A percentile compares a stretch with the other conserved stretches of the same genome.
Evolutionary conservation across 1,140 invertebrate genomes (phyloP).

Genomic region (Andrena cerasifolii): DNA sequence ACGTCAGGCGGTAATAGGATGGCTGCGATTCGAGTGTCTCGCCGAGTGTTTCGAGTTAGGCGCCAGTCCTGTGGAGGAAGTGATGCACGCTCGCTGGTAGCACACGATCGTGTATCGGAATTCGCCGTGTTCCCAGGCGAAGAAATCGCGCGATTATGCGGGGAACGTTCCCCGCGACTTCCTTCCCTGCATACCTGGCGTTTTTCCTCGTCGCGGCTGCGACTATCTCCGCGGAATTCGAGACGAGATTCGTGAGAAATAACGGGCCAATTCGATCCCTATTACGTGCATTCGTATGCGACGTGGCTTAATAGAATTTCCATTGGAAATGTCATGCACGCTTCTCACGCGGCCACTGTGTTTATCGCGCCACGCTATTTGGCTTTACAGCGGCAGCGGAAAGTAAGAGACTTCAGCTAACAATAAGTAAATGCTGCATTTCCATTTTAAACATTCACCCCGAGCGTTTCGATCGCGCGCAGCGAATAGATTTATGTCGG

Average conservation of each 20-base stretch:
- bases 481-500: too few species aligned
- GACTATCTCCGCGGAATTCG: slow-evolving; percentile 48
- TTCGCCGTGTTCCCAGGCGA: slow-evolving; percentile 56
- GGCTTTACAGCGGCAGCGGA: neutral
- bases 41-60: slow-evolving; percentile 30
- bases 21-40: too few species aligned
- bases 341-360: slow-evolving; percentile 12
- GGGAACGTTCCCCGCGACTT: slow-evolving; percentile 55
- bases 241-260: slow-evolving; percentile 42
- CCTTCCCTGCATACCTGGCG: slow-evolving; percentile 57
- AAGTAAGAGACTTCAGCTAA: too few species aligned
- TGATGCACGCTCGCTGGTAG: slow-evolving; percentile 35
- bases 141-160: slow-evolving; percentile 60
- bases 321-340: slow-evolving; percentile 24
- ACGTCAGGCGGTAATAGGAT: too few species aligned
- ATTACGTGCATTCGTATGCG: slow-evolving; percentile 25
- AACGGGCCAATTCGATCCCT: slow-evolving; percentile 47
- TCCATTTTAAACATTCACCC: too few species aligned
- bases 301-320: slow-evolving; percentile 38
- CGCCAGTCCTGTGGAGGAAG: slow-evolving; percentile 14
- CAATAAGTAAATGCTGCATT: too few species aligned
- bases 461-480: neutral
- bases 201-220: slow-evolving; percentile 49
- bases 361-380: neutral
- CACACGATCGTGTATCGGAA: slow-evolving; percentile 61